Percentiles rank a stretch among this genome's conserved stretches.
Conservation (phyloP, 2,888 invertebrate species). For the Agrilus cyanescens region DNA sequence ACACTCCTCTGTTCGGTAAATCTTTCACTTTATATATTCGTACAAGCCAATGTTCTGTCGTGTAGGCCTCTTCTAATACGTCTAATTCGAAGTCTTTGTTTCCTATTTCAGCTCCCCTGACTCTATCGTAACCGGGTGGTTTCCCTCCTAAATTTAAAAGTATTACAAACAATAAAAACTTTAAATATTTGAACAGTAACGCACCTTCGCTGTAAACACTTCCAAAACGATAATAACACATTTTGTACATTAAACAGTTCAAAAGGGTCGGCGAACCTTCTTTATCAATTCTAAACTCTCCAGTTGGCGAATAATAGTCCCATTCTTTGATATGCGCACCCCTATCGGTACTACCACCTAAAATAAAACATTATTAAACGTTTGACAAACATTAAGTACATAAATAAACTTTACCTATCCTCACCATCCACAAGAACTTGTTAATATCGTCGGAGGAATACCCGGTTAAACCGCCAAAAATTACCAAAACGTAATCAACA, state of each 20-base stretch:
- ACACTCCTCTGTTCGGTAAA: constrained; percentile 76
- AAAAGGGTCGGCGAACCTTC: constrained; percentile 85
- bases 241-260: constrained; percentile 98
- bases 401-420: constrained; percentile 38
- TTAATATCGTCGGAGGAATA: constrained; percentile 99
- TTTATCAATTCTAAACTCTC: constrained; percentile 93
- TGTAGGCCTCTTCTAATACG: constrained; percentile 98
- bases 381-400: constrained; percentile 38
- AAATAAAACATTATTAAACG: constrained; percentile 35
- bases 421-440: constrained; percentile 99
- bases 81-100: constrained; percentile 97
- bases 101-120: constrained; percentile 94
- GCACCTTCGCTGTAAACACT: constrained; percentile 70
- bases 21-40: constrained; percentile 97
- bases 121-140: constrained; percentile 92
- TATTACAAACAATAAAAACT: background rate
- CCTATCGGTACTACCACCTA: constrained; percentile 86
- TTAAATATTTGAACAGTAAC: background rate
- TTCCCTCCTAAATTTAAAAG: constrained; percentile 50
- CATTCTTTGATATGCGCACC: constrained; percentile 92
- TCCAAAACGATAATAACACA: constrained; percentile 98
- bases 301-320: constrained; percentile 91
- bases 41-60: constrained; percentile 98
- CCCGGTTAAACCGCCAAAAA: constrained; percentile 97
- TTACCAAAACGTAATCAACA: constrained; percentile 95